Evolutionary conservation across 2,113 vertebrate genomes (phyloP), one percentile per base, ranked within the genome.

Genomic region (Oryzias curvinotus): DNA sequence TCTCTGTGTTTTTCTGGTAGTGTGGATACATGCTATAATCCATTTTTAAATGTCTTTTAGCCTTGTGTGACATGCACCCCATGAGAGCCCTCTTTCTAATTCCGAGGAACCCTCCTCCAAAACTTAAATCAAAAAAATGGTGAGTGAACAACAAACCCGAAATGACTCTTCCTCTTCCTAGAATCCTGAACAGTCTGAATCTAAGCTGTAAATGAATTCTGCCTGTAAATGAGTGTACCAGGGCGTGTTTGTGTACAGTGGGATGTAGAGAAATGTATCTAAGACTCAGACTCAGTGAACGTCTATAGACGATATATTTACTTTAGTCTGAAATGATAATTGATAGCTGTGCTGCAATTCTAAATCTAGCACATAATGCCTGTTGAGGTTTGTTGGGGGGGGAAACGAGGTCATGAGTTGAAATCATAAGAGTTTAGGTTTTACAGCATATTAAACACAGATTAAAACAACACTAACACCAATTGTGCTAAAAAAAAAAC

Each of bases 71-170:
- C 81, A 96, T 96, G 95, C 95, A 96, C 57, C 95, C 95, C 16
- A 96, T 96, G 95, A 92, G 95, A 71, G 95, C 95, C 12, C 93
- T 96, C 53, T 96, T 96, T 88, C 92, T 96, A 61, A 96, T 96
- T 71, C 95, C 95, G 13, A 92, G 95, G 81, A 96, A 96, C 62
- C 94, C 94, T 3, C 94, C 95, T 47, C 95, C 95, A 3, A 94
- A 94, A 88, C 93, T 96, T 44, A 96, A 96, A 77, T 96, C 95
- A 64, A 96, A 96, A 87, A 96, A 96, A 88, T 96, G 95, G 95
- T 96, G 85, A 82, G 94, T 84, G 66, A 47, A 46, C 54, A 57
- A 49, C n/a, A 26, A 41, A 30, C 7, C 41, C 62, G 42, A 18
- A 30, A n/a, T 26, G 46, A 30, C 5, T 19, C 25, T 42, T 42